These are phyloP conservation scores for Mola mola DNA, from an alignment of 2,113 vertebrate genomes.

Conservation along the genomic window DNA sequence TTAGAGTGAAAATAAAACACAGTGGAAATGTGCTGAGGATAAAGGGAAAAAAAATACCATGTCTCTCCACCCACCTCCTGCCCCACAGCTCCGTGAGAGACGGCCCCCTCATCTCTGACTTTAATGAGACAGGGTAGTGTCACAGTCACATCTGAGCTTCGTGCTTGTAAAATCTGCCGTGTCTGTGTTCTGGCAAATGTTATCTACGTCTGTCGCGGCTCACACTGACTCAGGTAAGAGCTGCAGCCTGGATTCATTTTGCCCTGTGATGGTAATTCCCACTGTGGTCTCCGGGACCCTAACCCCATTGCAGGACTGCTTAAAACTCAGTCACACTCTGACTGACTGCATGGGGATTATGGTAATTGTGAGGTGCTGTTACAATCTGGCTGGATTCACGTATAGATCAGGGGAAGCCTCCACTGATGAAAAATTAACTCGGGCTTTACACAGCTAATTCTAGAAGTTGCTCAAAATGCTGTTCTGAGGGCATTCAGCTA, in stretches of 20 bases:
- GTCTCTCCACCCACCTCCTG: slow-evolving; percentile 21
- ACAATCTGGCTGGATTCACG: slow-evolving; percentile 4
- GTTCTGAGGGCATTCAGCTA: too few relatives aligned
- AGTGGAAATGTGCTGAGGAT: slow-evolving; percentile 25
- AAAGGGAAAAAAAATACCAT: slow-evolving; percentile 30
- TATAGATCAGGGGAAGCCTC: neutral
- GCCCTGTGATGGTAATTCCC: slow-evolving; percentile 25
- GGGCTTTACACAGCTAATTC: too few relatives aligned
- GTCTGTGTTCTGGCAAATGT: slow-evolving; percentile 65
- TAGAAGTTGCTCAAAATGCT: too few relatives aligned
- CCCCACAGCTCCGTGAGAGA: slow-evolving; percentile 31
- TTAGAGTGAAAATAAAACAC: slow-evolving; percentile 46
- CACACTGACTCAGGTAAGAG: slow-evolving; percentile 47
- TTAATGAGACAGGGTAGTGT: slow-evolving; percentile 72
- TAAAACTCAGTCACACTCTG: slow-evolving; percentile 1
- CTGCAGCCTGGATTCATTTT: slow-evolving; percentile 45
- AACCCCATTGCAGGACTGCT: slow-evolving; percentile 25
- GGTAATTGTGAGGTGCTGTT: slow-evolving; percentile 23
- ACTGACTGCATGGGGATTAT: slow-evolving; percentile 9
- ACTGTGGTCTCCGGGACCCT: slow-evolving; percentile 25
- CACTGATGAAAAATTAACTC: neutral
- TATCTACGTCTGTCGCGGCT: slow-evolving; percentile 48
- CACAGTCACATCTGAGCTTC: slow-evolving; percentile 65
- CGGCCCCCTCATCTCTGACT: slow-evolving; percentile 26
- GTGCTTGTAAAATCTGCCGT: slow-evolving; percentile 58